Base-by-base conservation (phyloP, 2,797 vertebrate species). In the Pelodytes ibericus region DNA sequence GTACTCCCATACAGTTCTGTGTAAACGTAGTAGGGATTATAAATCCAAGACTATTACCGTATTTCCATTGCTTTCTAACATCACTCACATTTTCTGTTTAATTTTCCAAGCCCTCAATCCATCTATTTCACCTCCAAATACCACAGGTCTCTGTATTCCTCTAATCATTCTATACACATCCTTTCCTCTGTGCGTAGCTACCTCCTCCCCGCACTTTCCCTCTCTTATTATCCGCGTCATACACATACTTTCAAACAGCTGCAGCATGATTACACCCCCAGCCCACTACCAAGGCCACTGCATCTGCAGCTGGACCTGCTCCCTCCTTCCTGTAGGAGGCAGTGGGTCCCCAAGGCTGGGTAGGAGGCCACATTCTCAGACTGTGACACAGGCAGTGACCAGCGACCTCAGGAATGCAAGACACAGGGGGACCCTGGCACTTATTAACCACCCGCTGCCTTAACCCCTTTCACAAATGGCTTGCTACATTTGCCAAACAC, bases 291-390 rank as follows among this genome's bases (percentile, higher is more conserved):
- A 67, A 30, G 44, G 27, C 63, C 41, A 47, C 25, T 9, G 16
- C 16, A 25, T 39, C 36, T 56, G 31, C 72, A 57, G 72, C 72
- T 74, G 72, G 53, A 31, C 53, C 24, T n/a, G 5, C 51, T 30
- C 49, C 49, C 61, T 29, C 61, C 49, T 10, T 53, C 58, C 49
- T 57, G 62, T 39, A 65, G 31, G 63, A 66, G 63, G 72, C 53
- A 41, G 51, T 47, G 72, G 33, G 72, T 47, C 63, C 62, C 62
- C 31, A 47, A 27, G 51, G 33, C 63, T 41, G 72, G 49, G 49
- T 74, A 63, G 63, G 72, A 66, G 72, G 62, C 62, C 72, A 74
- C 53, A 74, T 74, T 74, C 72, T 74, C 62, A 74, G 72, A 74
- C 72, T 74, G 72, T 74, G 71, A 74, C 71, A 74, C 30, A 74